Conservation (phyloP, 1,140 invertebrate genomes). For the Laupala kohalensis region DNA sequence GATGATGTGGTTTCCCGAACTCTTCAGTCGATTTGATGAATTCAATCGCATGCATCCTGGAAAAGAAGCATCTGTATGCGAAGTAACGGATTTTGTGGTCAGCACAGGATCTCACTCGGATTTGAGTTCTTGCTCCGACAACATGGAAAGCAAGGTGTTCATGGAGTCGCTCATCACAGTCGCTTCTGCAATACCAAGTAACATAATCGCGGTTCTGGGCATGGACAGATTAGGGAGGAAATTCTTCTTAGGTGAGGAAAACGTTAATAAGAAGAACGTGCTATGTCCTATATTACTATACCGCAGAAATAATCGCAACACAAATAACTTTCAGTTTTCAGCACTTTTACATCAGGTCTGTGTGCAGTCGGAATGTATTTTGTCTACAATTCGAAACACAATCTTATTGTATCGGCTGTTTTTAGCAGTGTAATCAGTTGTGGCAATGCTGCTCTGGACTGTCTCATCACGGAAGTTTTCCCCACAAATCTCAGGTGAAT, state of each 20-base stretch:
- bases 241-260: conserved; percentile 60
- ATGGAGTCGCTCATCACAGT: conserved; percentile 76
- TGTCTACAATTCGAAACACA: conserved; percentile 66
- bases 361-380: conserved; percentile 76
- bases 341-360: conserved; percentile 68
- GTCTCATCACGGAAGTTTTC: conserved; percentile 77
- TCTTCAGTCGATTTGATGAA: conserved; percentile 75
- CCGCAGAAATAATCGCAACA: background rate
- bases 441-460: conserved; percentile 75
- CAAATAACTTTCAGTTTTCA: conserved; percentile 50
- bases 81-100: conserved; percentile 62
- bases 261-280: background rate
- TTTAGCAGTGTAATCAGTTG: conserved; percentile 80
- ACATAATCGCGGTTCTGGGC: conserved; percentile 60
- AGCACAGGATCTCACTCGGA: conserved; percentile 41
- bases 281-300: background rate
- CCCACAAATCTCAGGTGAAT: conserved; percentile 63
- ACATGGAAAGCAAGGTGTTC: conserved; percentile 62
- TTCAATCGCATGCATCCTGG: conserved; percentile 41
- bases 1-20: conserved; percentile 86
- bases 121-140: conserved; percentile 45
- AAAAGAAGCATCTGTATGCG: conserved; percentile 53
- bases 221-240: conserved; percentile 74
- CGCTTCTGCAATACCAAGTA: conserved; percentile 68
- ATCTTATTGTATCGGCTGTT: conserved; percentile 67